Evolutionary conservation across 2,797 vertebrate genomes (phyloP).

Genomic region (Eulemur rubriventer): DNA sequence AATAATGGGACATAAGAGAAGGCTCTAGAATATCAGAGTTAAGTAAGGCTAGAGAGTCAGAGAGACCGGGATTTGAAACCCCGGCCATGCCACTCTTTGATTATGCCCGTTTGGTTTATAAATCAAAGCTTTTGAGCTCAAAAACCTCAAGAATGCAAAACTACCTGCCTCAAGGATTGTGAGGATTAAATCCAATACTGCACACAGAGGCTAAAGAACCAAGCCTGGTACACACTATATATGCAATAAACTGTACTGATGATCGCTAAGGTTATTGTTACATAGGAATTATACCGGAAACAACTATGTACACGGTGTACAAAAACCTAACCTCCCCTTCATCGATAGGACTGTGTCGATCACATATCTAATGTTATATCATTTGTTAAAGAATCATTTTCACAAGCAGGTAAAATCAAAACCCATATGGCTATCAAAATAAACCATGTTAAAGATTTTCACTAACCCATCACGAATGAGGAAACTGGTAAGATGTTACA

Average conservation of each 20-base stretch:
- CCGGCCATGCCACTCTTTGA: neutral
- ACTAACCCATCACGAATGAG: too few species aligned
- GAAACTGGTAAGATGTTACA: neutral
- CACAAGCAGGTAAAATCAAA: neutral
- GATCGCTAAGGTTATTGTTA: accelerated
- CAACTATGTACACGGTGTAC: neutral
- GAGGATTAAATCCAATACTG: neutral
- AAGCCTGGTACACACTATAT: accelerated
- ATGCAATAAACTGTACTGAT: neutral
- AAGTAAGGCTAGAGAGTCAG: too few species aligned
- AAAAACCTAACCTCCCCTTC: neutral
- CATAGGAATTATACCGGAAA: neutral
- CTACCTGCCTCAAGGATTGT: neutral
- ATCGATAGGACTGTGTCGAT: neutral
- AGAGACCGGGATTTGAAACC: neutral
- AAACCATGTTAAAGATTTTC: neutral
- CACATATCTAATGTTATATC: neutral
- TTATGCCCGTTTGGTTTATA: neutral
- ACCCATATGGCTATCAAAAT: neutral
- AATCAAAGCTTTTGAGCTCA: neutral
- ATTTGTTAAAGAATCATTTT: neutral
- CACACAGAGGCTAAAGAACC: neutral
- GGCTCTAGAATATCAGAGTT: accelerated
- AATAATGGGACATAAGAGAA: too few species aligned
- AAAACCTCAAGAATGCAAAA: too few species aligned